Conservation (phyloP, 2,888 invertebrate genomes). For the Notocelia uddmanniana region DNA sequence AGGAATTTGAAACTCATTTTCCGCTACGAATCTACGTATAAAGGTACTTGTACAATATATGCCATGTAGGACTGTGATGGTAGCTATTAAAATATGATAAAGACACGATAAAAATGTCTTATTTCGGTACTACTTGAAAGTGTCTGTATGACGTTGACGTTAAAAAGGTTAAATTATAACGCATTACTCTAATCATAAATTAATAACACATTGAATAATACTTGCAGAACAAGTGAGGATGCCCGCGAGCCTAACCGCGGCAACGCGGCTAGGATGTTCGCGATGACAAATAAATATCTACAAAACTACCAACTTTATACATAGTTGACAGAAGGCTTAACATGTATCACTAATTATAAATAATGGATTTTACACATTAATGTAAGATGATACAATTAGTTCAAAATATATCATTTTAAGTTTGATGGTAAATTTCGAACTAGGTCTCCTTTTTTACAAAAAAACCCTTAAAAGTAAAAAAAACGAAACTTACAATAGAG, state of each 20-base stretch:
- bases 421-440: not conserved
- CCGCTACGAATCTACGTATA: not conserved
- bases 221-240: constrained; percentile 66
- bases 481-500: too few species aligned
- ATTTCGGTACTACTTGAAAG: not conserved
- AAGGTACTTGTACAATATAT: not conserved
- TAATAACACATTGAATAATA: constrained; percentile 81
- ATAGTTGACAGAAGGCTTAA: constrained; percentile 13
- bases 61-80: not conserved
- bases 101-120: not conserved
- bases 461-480: too few species aligned
- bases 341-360: constrained; percentile 16
- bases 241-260: constrained; percentile 6
- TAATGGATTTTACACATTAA: not conserved
- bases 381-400: not conserved
- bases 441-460: not conserved
- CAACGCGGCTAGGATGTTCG: not conserved
- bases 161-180: constrained; percentile 56
- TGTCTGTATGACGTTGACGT: constrained; percentile 45
- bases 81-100: not conserved
- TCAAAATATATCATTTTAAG: not conserved
- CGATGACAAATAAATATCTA: constrained; percentile 30
- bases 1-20: not conserved
- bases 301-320: constrained; percentile 28
- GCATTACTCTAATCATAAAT: constrained; percentile 76